Percentiles rank a stretch among this genome's conserved stretches.
phyloP scores from a whole-genome alignment of 2,888 invertebrate genomes.

The Eilema depressum region DNA sequence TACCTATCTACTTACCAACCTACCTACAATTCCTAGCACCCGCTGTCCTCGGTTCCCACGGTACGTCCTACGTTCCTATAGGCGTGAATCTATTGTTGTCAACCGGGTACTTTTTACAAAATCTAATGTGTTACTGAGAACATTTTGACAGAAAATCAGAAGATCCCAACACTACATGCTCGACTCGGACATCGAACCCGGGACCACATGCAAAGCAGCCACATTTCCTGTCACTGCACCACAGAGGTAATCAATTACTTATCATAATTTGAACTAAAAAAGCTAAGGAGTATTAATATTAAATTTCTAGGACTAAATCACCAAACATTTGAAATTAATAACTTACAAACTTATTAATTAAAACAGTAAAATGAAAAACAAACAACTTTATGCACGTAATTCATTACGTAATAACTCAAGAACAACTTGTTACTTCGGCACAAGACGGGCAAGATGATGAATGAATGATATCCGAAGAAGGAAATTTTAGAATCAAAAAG shows the following conservation, averaged over 20 bases:
- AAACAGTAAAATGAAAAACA: conserved; percentile 23
- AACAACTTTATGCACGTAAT: conserved; percentile 39
- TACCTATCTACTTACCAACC: too few relatives aligned
- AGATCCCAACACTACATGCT: too few relatives aligned
- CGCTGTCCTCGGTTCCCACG: neutral
- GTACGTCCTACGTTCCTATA: neutral
- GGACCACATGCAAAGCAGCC: neutral
- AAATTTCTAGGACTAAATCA: neutral
- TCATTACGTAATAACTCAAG: conserved; percentile 37
- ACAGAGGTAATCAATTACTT: neutral
- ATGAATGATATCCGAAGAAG: conserved; percentile 55
- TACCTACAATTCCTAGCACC: neutral
- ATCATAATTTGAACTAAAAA: too few relatives aligned
- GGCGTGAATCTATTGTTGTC: neutral
- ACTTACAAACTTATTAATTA: conserved; percentile 21
- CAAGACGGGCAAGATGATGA: conserved; percentile 40
- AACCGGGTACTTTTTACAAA: neutral
- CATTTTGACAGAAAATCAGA: neutral
- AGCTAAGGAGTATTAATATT: neutral
- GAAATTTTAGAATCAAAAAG: conserved; percentile 59
- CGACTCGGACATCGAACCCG: neutral
- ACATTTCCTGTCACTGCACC: neutral
- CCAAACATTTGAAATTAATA: conserved; percentile 18
- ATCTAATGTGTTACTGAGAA: neutral
- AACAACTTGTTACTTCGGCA: conserved; percentile 39